Conservation (phyloP, 2,113 vertebrate species). For the Chloropsis cyanopogon region DNA sequence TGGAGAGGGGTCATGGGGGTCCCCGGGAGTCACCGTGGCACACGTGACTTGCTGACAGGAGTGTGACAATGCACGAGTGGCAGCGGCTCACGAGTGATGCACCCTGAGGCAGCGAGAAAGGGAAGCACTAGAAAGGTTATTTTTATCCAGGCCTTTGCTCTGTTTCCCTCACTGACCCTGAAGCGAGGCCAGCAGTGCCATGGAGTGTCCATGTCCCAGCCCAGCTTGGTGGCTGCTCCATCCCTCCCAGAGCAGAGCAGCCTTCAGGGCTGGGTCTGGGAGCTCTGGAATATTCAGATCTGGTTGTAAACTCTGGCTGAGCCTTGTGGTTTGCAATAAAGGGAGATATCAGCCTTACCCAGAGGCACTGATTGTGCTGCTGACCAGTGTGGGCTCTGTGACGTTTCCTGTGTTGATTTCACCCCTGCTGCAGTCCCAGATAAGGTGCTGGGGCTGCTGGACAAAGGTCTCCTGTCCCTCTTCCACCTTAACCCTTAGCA, state of each 20-base stretch:
- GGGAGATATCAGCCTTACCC: neutral
- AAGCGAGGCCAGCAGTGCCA: neutral
- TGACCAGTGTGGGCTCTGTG: neutral
- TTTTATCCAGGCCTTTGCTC: neutral
- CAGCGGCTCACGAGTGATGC: neutral
- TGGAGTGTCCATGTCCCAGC: rapidly evolving
- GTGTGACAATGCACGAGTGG: neutral
- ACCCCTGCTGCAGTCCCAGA: neutral
- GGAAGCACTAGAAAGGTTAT: neutral
- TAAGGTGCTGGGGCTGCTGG: neutral
- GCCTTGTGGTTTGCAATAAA: neutral
- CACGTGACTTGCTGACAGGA: rapidly evolving
- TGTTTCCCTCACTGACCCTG: rapidly evolving
- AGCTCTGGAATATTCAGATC: neutral
- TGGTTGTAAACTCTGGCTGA: neutral
- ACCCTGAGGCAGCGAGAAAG: neutral
- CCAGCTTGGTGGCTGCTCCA: neutral
- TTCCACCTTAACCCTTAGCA: constrained; percentile 11
- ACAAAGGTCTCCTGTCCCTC: constrained; percentile 33
- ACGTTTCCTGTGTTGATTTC: neutral
- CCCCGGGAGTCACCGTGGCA: rapidly evolving
- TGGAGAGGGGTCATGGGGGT: neutral
- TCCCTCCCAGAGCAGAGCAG: neutral
- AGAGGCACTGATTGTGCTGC: neutral
- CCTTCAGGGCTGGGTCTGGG: neutral